Evolutionary conservation across 2,888 invertebrate species (phyloP), one percentile per base, ranked within the genome.

Genomic region (Lapara coniferarum): DNA sequence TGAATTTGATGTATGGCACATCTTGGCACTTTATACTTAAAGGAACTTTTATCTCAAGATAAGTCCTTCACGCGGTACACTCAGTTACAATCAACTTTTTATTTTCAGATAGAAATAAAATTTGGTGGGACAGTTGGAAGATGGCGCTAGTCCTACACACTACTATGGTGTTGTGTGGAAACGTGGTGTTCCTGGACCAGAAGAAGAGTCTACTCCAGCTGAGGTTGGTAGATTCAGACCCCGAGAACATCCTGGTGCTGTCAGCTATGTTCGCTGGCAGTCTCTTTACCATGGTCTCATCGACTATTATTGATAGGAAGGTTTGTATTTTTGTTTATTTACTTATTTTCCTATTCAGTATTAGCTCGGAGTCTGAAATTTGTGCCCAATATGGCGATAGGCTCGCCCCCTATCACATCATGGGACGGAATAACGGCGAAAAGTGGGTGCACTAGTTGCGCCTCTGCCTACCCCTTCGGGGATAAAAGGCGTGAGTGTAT

Each of bases 181-280:
- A 87, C 63, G 82, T 90, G 0, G 73, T 91, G 12, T 93, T 92
- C 73, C 69, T 92, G 10, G 88, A 92, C 53, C 86, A 90, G 68
- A 78, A 87, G 58, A 90, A 90, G 72, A 81, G 84, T 0, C 69
- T 92, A 70, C 70, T 77, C 8, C 89, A 91, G 74, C 73, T 91
- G 46, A 78, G 81, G 5, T 6, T 37, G 49, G 75, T 84, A 8
- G 71, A 77, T 0, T 71, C 75, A 0, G 89, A 89, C 58, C 84
- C 87, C 37, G 80, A 88, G 0, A 84, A 77, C 13, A 76, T 77
- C 6, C 69, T 92, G 58, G 83, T 88, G 0, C 75, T 89, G 0
- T 69, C 73, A 6, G 79, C 83, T 6, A 59, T 90, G 72, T 72
- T 86, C 0, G 79, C 77, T 51, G 91, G 91, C 0, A 84, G 87